These are phyloP conservation scores for Oceanodroma tethys DNA, from an alignment of 2,113 vertebrate genomes.

Conservation along the genomic window DNA sequence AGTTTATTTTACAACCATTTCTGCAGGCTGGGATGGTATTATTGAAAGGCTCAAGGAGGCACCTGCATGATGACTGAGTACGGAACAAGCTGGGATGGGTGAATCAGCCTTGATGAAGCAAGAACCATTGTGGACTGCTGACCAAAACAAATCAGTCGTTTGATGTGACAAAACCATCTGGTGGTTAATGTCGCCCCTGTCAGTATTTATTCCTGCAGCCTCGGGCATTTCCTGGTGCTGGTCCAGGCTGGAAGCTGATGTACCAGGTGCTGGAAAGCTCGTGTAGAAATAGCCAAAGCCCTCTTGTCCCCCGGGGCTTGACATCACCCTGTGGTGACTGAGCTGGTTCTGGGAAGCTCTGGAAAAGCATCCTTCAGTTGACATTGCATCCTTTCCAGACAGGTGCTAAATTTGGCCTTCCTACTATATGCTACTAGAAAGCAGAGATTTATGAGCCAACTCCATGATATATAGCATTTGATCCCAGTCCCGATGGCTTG, in stretches of 20 bases:
- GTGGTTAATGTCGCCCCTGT: neutral
- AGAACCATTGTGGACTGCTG: neutral
- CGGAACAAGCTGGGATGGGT: neutral
- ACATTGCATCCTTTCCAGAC: neutral
- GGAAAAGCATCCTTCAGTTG: constrained; percentile 5
- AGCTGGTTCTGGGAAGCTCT: neutral
- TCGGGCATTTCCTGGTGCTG: neutral
- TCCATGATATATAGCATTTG: neutral
- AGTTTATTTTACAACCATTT: neutral
- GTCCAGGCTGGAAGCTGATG: neutral
- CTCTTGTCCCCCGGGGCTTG: neutral
- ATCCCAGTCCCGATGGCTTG: constrained; percentile 15
- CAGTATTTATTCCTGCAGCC: neutral
- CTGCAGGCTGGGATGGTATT: neutral
- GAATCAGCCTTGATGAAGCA: neutral
- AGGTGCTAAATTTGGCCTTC: constrained; percentile 50
- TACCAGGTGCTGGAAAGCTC: neutral
- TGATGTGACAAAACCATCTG: neutral
- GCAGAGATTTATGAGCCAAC: constrained; percentile 20
- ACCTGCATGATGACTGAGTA: neutral
- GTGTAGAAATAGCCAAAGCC: neutral
- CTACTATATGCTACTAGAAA: constrained; percentile 33
- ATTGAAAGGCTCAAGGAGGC: neutral
- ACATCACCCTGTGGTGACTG: neutral
- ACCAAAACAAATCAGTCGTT: neutral